Evolutionary conservation across 2,113 vertebrate species (phyloP).

Genomic region (mouse (Mus musculus)): DNA sequence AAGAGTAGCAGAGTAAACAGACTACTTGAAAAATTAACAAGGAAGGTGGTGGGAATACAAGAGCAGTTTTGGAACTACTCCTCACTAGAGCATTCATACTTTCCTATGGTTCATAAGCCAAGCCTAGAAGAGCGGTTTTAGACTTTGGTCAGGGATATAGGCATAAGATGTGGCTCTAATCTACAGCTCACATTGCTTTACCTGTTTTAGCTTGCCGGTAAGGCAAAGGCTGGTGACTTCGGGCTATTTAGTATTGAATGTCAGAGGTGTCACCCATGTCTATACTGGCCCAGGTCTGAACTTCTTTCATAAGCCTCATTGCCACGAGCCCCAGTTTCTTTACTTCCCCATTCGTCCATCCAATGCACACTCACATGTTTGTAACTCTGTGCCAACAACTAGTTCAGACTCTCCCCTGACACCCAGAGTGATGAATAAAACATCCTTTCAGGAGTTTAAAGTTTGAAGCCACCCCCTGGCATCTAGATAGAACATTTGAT

Average conservation of each 20-base stretch:
- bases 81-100: neutral
- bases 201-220: neutral
- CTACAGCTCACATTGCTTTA: neutral
- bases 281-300: neutral
- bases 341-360: neutral
- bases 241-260: neutral
- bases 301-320: neutral
- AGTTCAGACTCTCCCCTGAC: neutral
- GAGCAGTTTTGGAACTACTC: neutral
- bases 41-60: neutral
- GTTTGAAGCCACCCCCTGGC: neutral
- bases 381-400: neutral
- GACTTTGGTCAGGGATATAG: neutral
- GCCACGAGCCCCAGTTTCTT: neutral
- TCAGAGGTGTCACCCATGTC: neutral
- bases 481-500: neutral
- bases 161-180: neutral
- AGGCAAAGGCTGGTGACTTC: neutral
- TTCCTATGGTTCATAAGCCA: neutral
- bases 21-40: neutral
- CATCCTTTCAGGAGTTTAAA: neutral
- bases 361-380: neutral
- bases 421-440: neutral
- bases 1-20: neutral
- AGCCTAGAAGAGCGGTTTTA: neutral